Evolutionary conservation across 2,113 vertebrate species (phyloP), one percentile per base, ranked within the genome.

Genomic region (Corythoichthys intestinalis): DNA sequence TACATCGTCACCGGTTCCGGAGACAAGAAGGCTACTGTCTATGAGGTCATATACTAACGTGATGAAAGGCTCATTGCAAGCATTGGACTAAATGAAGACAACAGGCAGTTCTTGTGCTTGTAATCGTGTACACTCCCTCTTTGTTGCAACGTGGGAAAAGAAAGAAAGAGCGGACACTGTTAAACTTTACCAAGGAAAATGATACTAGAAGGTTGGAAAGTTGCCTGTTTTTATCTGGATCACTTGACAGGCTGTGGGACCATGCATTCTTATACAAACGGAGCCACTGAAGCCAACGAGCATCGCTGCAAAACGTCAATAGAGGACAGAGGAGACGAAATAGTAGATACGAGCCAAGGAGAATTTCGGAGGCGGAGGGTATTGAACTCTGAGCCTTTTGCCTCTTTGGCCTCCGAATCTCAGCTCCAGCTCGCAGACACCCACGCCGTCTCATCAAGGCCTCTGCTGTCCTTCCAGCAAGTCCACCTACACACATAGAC

Each of bases 11-110:
- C 96, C 2, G 96, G 96, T 80, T 98, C 96, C 49, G 96, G 96
- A 58, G 96, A 98, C 93, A 98, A 98, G 91, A 98, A 98, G 89
- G 96, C 96, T 86, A 98, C 96, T 2, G 96, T 98, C 75, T 98
- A 98, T 48, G 96, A 98, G 89, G 96, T 98, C 85, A 97, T 98
- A 92, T 98, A 98, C 90, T 98, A 90, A 82, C 61, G 57, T 15
- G 14, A 63, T 17, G 48, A 17, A 63, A 34, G 61, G 10, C 44
- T 47, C 12, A 4, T 44, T 38, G 47, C 10, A 47, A 46, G 20
- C 20, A 14, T 11, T 47, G 35, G 4, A 35, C 12, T 1, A 38
- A 58, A 58, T 15, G 34, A 58, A 6, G 6, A 58, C 28, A 37
- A 58, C 28, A 5, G 35, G 20, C n/a, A 14, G 46, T 46, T 44